These are phyloP conservation scores for Atrina japonica DNA, from an alignment of 2,888 invertebrate species.

Conservation along the genomic window DNA sequence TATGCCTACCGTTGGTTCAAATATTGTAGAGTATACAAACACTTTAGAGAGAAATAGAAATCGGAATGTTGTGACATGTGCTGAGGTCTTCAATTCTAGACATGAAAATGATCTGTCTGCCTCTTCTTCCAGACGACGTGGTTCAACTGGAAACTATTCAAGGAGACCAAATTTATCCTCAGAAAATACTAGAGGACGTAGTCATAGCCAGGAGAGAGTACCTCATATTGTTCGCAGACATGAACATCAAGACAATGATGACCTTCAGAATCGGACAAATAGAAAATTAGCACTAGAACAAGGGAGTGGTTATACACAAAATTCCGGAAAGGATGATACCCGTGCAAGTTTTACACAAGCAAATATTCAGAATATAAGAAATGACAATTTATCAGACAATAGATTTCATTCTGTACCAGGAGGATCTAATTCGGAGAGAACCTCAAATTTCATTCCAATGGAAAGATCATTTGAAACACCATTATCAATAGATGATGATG, in stretches of 20 bases:
- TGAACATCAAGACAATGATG: too few relatives aligned
- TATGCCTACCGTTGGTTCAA: slow-evolving; percentile 22
- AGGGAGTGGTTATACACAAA: not conserved
- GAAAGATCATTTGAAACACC: slow-evolving; percentile 42
- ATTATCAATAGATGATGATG: slow-evolving; percentile 65
- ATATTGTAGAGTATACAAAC: slow-evolving; percentile 17
- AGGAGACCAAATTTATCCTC: too few relatives aligned
- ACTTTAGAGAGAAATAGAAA: slow-evolving; percentile 14
- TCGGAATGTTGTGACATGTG: not conserved
- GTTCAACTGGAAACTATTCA: too few relatives aligned
- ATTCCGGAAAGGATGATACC: not conserved
- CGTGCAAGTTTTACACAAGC: not conserved
- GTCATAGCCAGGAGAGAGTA: too few relatives aligned
- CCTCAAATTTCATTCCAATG: slow-evolving; percentile 23
- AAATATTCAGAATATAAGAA: too few relatives aligned
- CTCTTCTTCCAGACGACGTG: too few relatives aligned
- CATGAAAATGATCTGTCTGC: too few relatives aligned
- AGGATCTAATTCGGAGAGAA: slow-evolving; percentile 5
- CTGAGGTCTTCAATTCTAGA: too few relatives aligned
- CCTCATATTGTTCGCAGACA: too few relatives aligned
- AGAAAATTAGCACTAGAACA: not conserved
- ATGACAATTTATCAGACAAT: too few relatives aligned
- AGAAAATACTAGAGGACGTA: too few relatives aligned
- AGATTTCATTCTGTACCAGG: too few relatives aligned
- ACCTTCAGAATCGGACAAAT: not conserved